Evolutionary conservation across 2,888 invertebrate species (phyloP).

Genomic region (Watsonalla cultraria): DNA sequence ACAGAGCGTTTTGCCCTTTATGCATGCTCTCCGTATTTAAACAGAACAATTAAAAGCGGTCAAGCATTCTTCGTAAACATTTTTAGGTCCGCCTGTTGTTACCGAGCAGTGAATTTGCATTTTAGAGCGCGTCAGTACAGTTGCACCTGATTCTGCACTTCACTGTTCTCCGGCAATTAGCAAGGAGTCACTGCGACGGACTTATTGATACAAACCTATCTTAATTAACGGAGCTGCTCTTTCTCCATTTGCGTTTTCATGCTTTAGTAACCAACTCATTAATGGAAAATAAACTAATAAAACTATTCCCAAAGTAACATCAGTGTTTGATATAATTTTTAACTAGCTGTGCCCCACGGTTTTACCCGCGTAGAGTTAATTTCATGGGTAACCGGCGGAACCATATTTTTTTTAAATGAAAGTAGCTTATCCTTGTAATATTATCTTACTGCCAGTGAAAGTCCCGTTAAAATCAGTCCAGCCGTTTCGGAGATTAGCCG

Average conservation of each 20-base stretch:
- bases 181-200: conserved; percentile 54
- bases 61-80: conserved; percentile 55
- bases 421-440: too few species aligned
- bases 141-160: conserved; percentile 51
- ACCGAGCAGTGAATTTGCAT: conserved; percentile 45
- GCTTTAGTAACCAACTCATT: background rate
- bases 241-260: background rate
- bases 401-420: too few species aligned
- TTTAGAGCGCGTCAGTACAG: conserved; percentile 30
- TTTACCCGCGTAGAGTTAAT: too few species aligned
- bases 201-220: conserved; percentile 60
- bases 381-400: too few species aligned
- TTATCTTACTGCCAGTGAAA: too few species aligned
- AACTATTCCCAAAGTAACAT: too few species aligned
- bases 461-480: too few species aligned
- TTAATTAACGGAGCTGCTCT: conserved; percentile 45
- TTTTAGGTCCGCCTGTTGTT: conserved; percentile 42
- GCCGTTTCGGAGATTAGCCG: too few species aligned
- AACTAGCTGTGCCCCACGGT: too few species aligned
- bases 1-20: conserved; percentile 36
- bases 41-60: conserved; percentile 60
- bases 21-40: conserved; percentile 38
- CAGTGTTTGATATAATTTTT: too few species aligned
- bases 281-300: too few species aligned
- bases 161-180: conserved; percentile 60